Evolutionary conservation across 2,797 vertebrate genomes (phyloP).

Genomic region (Tinamus major): DNA sequence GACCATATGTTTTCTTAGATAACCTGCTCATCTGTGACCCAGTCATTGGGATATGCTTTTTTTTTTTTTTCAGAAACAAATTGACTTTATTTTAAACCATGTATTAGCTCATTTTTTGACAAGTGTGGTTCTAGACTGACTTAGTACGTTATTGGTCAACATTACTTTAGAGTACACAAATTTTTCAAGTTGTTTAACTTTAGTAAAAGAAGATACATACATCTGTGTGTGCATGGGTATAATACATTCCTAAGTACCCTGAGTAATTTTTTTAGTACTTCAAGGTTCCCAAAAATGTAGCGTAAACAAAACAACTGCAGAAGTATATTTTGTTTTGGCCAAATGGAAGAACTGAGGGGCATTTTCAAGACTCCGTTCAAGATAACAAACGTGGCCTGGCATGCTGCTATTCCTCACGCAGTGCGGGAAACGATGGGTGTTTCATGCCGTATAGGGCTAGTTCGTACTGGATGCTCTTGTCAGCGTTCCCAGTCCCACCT

Average conservation of each 20-base stretch:
- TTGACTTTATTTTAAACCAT: neutral
- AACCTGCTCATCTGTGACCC: neutral
- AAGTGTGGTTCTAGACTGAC: neutral
- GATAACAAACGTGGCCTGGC: neutral
- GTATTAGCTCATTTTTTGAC: neutral
- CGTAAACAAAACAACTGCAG: neutral
- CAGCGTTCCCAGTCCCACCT: slow-evolving; percentile 21
- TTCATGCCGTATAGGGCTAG: slow-evolving; percentile 11
- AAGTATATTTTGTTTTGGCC: neutral
- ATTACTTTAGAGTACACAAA: neutral
- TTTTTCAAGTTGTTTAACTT: neutral
- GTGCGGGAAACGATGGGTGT: neutral
- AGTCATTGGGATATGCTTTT: neutral
- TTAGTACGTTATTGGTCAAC: neutral
- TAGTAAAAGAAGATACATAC: neutral
- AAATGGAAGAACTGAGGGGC: neutral
- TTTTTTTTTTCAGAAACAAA: neutral
- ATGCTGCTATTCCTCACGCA: neutral
- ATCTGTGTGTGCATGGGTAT: fast-evolving
- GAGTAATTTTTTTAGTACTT: neutral
- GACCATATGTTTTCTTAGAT: neutral
- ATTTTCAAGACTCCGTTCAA: slow-evolving; percentile 1
- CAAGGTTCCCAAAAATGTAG: neutral
- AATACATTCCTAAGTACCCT: neutral
- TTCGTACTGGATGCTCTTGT: neutral